Conservation (phyloP, 2,797 vertebrate species). For the Xiphorhynchus erythropygius region DNA sequence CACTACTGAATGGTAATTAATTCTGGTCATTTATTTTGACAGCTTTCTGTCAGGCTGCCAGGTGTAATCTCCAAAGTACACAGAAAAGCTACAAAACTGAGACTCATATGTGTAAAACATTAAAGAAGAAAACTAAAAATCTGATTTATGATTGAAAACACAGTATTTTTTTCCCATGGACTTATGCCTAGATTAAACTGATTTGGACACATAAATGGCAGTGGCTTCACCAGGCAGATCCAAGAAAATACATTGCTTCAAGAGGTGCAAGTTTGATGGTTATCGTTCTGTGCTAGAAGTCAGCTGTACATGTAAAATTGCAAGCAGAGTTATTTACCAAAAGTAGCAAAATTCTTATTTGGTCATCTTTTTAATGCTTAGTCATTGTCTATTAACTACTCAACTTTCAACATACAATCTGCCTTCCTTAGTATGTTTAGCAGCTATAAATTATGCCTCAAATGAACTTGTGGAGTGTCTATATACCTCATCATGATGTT, state of each 20-base stretch:
- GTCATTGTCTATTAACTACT: not conserved
- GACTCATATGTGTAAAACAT: not conserved
- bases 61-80: not conserved
- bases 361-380: not conserved
- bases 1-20: constrained; percentile 13
- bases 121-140: not conserved
- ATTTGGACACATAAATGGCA: not conserved
- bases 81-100: not conserved
- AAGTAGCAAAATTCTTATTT: not conserved
- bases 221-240: not conserved
- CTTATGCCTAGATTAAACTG: not conserved
- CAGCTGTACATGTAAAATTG: not conserved
- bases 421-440: not conserved
- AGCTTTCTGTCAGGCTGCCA: constrained; percentile 35
- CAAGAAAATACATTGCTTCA: not conserved
- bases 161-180: not conserved
- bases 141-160: not conserved
- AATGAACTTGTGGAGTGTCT: not conserved
- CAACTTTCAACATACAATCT: not conserved
- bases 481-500: not conserved
- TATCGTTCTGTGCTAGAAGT: not conserved
- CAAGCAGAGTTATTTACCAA: not conserved
- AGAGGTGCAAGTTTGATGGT: not conserved
- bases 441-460: not conserved
- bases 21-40: constrained; percentile 7